Base-by-base conservation (phyloP, 2,113 vertebrate genomes). In the Cyprinodon variegatus region DNA sequence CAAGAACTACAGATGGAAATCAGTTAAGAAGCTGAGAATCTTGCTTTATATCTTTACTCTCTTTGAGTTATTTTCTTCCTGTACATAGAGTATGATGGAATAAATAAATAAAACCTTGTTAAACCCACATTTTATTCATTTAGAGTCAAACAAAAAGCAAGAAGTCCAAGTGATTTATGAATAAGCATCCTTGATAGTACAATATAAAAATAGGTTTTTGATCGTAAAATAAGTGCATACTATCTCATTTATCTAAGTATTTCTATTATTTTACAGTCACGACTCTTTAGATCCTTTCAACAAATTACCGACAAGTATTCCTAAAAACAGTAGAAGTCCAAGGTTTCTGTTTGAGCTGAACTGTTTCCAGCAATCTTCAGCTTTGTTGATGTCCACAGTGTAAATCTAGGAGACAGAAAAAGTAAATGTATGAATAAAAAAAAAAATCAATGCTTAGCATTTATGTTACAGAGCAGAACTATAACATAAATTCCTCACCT, bases 321-420 rank as follows among this genome's bases (percentile, higher is more conserved):
- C 98, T 68, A 93, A 60, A 77, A 99, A 96, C 61, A 99, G 65
- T 29, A 98, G 83, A 59, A 98, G 84, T 76, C 97, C 97, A 15
- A 97, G 48, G 71, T 95, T 96, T 85, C 95, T 95, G 90, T 98
- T 99, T 3, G 97, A 97, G 57, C 91, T 88, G 85, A 99, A 99
- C 74, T 97, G 98, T 82, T 95, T 93, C 98, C 98, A 99, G 77
- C 98, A 99, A 78, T 98, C 96, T 72, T 96, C 96, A 12, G 96
- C 93, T 75, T 92, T 96, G 86, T 97, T 94, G 72, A 96, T 96
- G 83, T 99, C 95, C 85, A 99, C 74, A 7, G 94, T 94, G 81
- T 95, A 96, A 79, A 99, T 95, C 97, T 99, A 41, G 12, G 17
- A 41, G 29, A 75, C 22, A 61, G 64, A 4, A 69, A 59, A 69